phyloP scores from a whole-genome alignment of 2,113 vertebrate species.

The Desmodus rotundus region DNA sequence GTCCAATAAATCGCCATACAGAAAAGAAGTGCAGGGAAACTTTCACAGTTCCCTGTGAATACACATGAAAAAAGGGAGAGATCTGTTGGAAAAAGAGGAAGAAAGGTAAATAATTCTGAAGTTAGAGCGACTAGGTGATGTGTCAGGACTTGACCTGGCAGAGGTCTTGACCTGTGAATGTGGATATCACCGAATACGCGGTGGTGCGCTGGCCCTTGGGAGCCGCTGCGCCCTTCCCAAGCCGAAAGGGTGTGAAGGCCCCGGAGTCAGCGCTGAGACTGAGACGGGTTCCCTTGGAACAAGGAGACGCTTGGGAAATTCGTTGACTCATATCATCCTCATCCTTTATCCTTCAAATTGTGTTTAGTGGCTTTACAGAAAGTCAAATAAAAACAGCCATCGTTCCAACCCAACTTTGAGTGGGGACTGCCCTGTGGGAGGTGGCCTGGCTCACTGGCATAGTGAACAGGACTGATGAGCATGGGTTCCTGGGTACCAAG shows the following conservation, averaged over 20 bases:
- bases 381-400: not conserved
- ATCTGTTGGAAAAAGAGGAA: not conserved
- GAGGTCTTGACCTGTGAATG: rapidly evolving
- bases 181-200: rapidly evolving
- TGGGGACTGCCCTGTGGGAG: not conserved
- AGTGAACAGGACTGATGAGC: not conserved
- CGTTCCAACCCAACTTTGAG: not conserved
- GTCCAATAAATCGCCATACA: not conserved
- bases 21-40: not conserved
- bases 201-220: rapidly evolving
- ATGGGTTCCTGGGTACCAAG: not conserved
- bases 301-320: not conserved
- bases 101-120: not conserved
- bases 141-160: not conserved
- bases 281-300: not conserved
- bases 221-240: rapidly evolving
- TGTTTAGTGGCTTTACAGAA: not conserved
- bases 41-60: not conserved
- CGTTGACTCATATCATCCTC: not conserved
- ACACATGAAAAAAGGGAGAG: not conserved
- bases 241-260: not conserved
- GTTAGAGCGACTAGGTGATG: not conserved
- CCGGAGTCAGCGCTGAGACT: rapidly evolving
- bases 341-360: not conserved
- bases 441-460: not conserved